A percentile compares a stretch with the other conserved stretches of the same genome.
phyloP scores from a whole-genome alignment of 2,888 invertebrate genomes.

The Ormia ochracea region DNA sequence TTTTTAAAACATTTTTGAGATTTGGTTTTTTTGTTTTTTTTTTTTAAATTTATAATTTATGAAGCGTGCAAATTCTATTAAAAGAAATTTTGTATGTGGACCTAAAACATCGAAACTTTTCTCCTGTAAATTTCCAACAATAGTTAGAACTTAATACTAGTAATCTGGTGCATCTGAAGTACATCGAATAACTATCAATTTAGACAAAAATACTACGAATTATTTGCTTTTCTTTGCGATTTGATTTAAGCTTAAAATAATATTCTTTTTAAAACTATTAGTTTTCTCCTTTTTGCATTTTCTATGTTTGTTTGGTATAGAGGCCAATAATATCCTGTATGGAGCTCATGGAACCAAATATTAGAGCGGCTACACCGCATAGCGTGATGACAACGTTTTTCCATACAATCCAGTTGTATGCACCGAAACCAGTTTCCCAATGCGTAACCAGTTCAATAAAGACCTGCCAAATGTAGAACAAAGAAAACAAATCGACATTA shows the following conservation, averaged over 20 bases:
- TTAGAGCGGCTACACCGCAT: conserved; percentile 87
- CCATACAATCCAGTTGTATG: conserved; percentile 83
- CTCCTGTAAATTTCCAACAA: conserved; percentile 42
- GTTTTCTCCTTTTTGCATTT: background rate
- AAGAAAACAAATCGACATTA: background rate
- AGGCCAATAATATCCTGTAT: conserved; percentile 80
- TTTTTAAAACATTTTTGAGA: conserved; percentile 17
- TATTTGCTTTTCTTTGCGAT: background rate
- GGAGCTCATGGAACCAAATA: conserved; percentile 87
- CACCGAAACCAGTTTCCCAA: conserved; percentile 90
- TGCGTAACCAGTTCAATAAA: conserved; percentile 90
- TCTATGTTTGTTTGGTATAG: conserved; percentile 64
- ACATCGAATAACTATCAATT: conserved; percentile 10
- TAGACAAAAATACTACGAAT: conserved; percentile 40
- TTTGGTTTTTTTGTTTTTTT: background rate
- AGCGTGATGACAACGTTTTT: conserved; percentile 87
- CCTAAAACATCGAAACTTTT: conserved; percentile 12
- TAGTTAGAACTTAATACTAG: conserved; percentile 47
- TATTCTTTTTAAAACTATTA: conserved; percentile 21
- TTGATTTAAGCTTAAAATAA: conserved; percentile 36
- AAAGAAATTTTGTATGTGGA: background rate
- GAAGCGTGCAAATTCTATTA: conserved; percentile 51
- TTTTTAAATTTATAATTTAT: conserved; percentile 30
- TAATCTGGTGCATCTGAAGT: background rate
- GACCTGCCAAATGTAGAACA: conserved; percentile 69